These are phyloP conservation scores for Platygyra sinensis DNA, from an alignment of 64 coral and sea anemone genomes.

Conservation along the genomic window DNA sequence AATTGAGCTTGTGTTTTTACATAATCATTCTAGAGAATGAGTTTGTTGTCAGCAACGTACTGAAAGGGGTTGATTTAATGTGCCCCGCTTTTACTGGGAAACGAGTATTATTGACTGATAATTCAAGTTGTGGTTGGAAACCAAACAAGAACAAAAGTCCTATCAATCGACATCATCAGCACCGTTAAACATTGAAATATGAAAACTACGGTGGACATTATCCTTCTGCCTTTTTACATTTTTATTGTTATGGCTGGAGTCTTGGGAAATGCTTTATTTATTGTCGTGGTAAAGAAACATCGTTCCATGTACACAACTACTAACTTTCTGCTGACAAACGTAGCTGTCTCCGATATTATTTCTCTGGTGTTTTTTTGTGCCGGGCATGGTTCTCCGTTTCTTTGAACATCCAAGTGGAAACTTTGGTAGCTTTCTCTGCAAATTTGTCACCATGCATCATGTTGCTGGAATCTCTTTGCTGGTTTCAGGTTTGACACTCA, in stretches of 20 bases:
- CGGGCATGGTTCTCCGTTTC: constrained; percentile 25
- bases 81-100: not conserved
- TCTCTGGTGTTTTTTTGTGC: constrained; percentile 27
- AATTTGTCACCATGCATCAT: constrained; percentile 50
- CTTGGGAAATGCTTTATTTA: constrained; percentile 56
- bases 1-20: not conserved
- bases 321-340: constrained; percentile 63
- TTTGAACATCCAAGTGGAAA: constrained; percentile 42
- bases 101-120: no score
- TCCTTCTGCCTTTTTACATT: constrained; percentile 41
- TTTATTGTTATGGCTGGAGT: constrained; percentile 43
- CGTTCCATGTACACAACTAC: constrained; percentile 64
- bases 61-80: not conserved
- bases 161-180: not conserved
- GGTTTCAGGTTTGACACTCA: constrained; percentile 54
- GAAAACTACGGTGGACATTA: not conserved
- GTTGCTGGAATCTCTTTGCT: constrained; percentile 40
- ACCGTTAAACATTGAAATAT: not conserved
- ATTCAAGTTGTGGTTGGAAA: no score
- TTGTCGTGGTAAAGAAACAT: constrained; percentile 47
- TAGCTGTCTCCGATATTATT: constrained; percentile 50
- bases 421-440: constrained; percentile 28
- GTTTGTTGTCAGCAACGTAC: not conserved
- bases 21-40: not conserved
- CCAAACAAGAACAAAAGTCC: no score